These are phyloP conservation scores for Zosterops hypoxanthus DNA, from an alignment of 2,113 vertebrate species.

Conservation along the genomic window DNA sequence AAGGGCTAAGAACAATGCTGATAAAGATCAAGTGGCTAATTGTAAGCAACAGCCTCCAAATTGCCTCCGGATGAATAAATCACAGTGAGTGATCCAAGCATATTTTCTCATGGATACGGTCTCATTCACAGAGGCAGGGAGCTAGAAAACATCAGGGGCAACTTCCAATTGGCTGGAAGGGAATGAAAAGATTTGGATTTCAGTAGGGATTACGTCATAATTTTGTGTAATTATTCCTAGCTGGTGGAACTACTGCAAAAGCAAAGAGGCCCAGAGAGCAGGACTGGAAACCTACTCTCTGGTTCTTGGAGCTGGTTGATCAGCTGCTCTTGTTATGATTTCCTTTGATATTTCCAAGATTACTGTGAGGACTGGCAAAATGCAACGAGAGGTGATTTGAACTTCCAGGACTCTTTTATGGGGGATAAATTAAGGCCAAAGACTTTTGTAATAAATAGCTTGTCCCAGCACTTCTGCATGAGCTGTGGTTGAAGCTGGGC, in stretches of 20 bases:
- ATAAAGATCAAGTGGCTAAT: slow-evolving; percentile 81
- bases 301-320: background rate
- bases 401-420: background rate
- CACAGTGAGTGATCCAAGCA: slow-evolving; percentile 74
- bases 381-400: background rate
- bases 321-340: background rate
- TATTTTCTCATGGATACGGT: slow-evolving; percentile 71
- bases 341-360: background rate
- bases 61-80: slow-evolving; percentile 74
- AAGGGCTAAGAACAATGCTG: slow-evolving; percentile 70
- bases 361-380: background rate
- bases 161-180: slow-evolving; percentile 69
- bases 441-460: background rate
- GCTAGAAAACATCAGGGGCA: slow-evolving; percentile 54
- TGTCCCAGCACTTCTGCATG: background rate
- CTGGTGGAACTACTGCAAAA: slow-evolving; percentile 36
- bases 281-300: background rate
- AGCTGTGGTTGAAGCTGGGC: background rate
- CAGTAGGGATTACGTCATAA: slow-evolving; percentile 47
- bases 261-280: background rate
- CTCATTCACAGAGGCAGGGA: slow-evolving; percentile 69
- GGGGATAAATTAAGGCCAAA: background rate
- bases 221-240: slow-evolving; percentile 59
- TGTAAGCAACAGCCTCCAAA: slow-evolving; percentile 73
- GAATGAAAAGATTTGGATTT: slow-evolving; percentile 70